phyloP scores from a whole-genome alignment of 1,140 invertebrate genomes.

The Linepithema humile region DNA sequence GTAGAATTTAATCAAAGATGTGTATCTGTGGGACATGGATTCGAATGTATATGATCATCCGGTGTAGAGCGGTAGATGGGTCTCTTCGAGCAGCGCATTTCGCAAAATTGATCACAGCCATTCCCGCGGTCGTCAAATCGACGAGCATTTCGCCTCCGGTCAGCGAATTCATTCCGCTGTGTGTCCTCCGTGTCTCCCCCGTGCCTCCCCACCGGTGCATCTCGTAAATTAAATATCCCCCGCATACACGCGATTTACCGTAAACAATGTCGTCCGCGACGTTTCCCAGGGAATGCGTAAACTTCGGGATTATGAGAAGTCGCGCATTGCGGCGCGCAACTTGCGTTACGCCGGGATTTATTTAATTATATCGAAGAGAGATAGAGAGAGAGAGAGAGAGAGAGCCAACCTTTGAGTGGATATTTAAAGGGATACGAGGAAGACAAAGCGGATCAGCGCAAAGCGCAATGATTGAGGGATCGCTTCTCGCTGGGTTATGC shows the following conservation, averaged over 20 bases:
- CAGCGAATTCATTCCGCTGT: slow-evolving; percentile 10
- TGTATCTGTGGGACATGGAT: background rate
- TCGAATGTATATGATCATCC: slow-evolving; percentile 1
- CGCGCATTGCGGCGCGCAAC: background rate
- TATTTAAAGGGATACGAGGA: background rate
- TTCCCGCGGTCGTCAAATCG: slow-evolving; percentile 20
- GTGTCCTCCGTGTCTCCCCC: no score
- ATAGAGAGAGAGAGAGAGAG: no score
- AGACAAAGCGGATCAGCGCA: slow-evolving; percentile 25
- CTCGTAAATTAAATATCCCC: slow-evolving; percentile 48
- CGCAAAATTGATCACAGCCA: slow-evolving; percentile 52
- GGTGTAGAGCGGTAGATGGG: slow-evolving; percentile 2
- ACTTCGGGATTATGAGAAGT: slow-evolving; percentile 31
- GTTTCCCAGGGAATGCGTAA: background rate
- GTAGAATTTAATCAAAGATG: background rate
- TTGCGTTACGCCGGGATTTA: slow-evolving; percentile 5
- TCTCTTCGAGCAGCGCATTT: slow-evolving; percentile 8
- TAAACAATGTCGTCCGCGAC: background rate
- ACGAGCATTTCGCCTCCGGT: slow-evolving; percentile 17
- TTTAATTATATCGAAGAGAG: slow-evolving; percentile 35
- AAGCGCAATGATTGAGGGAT: background rate
- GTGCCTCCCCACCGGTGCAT: background rate
- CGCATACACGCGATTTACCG: background rate
- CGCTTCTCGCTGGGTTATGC: slow-evolving; percentile 15
- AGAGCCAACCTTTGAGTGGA: background rate